These are phyloP conservation scores for Sarcophaga bullata DNA, from an alignment of 1,140 invertebrate species.

Conservation along the genomic window DNA sequence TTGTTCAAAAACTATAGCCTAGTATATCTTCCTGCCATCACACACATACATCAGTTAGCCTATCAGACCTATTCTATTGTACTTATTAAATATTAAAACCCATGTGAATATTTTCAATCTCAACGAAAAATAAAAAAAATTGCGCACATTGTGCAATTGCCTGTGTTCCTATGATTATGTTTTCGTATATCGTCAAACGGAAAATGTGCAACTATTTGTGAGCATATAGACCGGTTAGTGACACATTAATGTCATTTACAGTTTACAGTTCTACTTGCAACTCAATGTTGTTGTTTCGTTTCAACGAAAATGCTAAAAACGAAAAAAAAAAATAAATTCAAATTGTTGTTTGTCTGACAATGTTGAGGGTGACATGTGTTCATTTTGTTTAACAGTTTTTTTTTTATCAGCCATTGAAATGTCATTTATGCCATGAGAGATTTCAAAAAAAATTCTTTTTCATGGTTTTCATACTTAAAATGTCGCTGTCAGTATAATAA, in stretches of 20 bases:
- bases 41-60: no score
- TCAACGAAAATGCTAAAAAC: neutral
- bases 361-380: conserved; percentile 14
- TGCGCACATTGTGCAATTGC: neutral
- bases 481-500: no score
- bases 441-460: neutral
- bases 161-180: neutral
- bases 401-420: conserved; percentile 10
- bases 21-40: no score
- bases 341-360: neutral
- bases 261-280: conserved; percentile 32
- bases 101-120: no score
- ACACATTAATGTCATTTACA: conserved; percentile 37
- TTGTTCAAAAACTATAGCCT: no score
- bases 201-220: neutral
- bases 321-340: neutral
- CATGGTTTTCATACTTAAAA: no score
- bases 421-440: conserved; percentile 2
- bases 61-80: no score
- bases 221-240: conserved; percentile 10
- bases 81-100: no score
- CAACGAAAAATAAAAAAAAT: no score
- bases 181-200: neutral
- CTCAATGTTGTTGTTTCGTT: conserved; percentile 8
- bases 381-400: conserved; percentile 10